phyloP scores from a whole-genome alignment of 2,797 vertebrate species.

The Denticeps clupeoides region DNA sequence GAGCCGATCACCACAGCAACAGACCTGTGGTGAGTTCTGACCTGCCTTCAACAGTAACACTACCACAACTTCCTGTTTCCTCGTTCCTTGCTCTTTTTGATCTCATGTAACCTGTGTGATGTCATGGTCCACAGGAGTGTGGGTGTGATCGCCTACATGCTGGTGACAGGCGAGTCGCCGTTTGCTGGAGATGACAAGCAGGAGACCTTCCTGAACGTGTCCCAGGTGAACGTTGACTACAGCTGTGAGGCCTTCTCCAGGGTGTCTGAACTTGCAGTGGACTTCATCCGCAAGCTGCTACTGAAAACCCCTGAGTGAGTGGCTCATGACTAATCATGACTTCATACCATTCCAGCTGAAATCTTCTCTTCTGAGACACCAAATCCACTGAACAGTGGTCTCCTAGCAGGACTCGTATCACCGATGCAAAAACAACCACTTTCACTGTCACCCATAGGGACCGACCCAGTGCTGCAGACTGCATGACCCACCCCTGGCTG shows the following conservation, averaged over 20 bases:
- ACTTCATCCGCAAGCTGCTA: slow-evolving; percentile 87
- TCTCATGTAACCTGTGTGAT: neutral
- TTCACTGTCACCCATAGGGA: slow-evolving; percentile 52
- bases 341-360: neutral
- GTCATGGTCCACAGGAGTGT: slow-evolving; percentile 72
- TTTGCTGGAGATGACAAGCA: slow-evolving; percentile 86
- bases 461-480: slow-evolving; percentile 77
- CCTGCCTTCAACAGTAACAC: neutral
- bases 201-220: slow-evolving; percentile 94
- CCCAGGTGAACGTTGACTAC: slow-evolving; percentile 90
- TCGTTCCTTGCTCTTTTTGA: neutral
- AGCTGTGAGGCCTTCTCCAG: slow-evolving; percentile 75
- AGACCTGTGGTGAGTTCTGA: slow-evolving; percentile 81
- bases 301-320: slow-evolving; percentile 90
- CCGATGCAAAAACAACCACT: too few species aligned
- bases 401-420: too few species aligned
- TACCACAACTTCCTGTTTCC: neutral
- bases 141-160: slow-evolving; percentile 89
- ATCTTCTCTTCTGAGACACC: too few species aligned
- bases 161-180: slow-evolving; percentile 87
- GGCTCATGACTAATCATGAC: neutral
- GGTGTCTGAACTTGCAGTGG: slow-evolving; percentile 79
- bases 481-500: slow-evolving; percentile 84
- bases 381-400: too few species aligned
- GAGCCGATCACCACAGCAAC: slow-evolving; percentile 91